Evolutionary conservation across 2,113 vertebrate genomes (phyloP).

Genomic region (Electrona antarctica): DNA sequence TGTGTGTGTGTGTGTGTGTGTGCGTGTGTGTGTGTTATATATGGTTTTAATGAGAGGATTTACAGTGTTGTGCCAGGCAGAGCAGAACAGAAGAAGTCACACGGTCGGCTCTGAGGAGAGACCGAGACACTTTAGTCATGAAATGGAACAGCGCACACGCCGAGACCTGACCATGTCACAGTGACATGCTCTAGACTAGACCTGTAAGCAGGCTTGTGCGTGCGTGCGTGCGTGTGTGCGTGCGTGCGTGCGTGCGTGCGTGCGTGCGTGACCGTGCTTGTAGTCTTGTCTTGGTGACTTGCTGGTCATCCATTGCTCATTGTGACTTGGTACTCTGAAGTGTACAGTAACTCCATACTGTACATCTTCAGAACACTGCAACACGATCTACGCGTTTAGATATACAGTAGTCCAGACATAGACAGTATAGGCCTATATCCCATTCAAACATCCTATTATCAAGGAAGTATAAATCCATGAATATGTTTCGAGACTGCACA

Average conservation of each 20-base stretch:
- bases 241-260: neutral
- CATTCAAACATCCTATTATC: too few species aligned
- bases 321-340: neutral
- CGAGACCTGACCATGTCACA: too few species aligned
- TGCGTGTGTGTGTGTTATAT: neutral
- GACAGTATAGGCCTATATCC: too few species aligned
- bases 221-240: neutral
- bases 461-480: too few species aligned
- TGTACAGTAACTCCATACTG: too few species aligned
- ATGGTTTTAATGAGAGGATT: conserved; percentile 1
- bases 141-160: neutral
- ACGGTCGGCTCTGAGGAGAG: neutral
- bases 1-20: neutral
- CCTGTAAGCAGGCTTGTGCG: neutral
- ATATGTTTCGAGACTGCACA: too few species aligned
- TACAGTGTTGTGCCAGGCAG: neutral
- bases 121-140: neutral
- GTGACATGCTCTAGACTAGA: too few species aligned
- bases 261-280: neutral
- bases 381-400: too few species aligned
- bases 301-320: neutral
- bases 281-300: neutral
- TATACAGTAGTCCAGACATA: too few species aligned
- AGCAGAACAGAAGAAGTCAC: neutral
- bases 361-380: too few species aligned